Percentiles rank a stretch among this genome's conserved stretches.
These are phyloP conservation scores for Drosophila mimetica DNA, from an alignment of 2,888 invertebrate genomes.

Conservation along the genomic window DNA sequence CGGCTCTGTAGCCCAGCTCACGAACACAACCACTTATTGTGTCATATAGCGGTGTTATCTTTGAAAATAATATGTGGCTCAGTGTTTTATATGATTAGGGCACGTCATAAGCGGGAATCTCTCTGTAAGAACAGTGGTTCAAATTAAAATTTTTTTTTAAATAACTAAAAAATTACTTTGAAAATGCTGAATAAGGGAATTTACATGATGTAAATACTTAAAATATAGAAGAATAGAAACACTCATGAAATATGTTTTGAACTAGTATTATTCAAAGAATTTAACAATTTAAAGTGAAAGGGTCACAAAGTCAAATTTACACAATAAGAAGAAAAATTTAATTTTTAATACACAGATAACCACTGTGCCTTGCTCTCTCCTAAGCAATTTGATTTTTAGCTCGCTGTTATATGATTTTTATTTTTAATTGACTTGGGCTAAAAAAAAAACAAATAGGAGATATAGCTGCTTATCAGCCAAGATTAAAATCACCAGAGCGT, in stretches of 20 bases:
- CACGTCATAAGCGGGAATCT: constrained; percentile 26
- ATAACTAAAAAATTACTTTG: too few relatives aligned
- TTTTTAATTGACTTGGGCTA: constrained; percentile 58
- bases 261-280: neutral
- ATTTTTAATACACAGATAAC: neutral
- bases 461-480: constrained; percentile 56
- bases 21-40: constrained; percentile 24
- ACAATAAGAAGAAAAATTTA: neutral
- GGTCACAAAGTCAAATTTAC: neutral
- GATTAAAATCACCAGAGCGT: constrained; percentile 31
- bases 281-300: neutral
- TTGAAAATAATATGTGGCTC: constrained; percentile 32
- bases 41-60: constrained; percentile 59
- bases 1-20: neutral
- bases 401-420: constrained; percentile 10
- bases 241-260: neutral
- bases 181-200: too few relatives aligned
- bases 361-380: constrained; percentile 21
- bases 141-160: neutral
- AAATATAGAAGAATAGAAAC: too few relatives aligned
- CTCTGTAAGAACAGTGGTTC: constrained; percentile 2
- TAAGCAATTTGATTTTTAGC: neutral
- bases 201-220: too few relatives aligned
- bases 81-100: constrained; percentile 22
- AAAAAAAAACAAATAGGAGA: constrained; percentile 47